Evolutionary conservation across 2,797 vertebrate species (phyloP).

Genomic region (Clarias laeviceps): DNA sequence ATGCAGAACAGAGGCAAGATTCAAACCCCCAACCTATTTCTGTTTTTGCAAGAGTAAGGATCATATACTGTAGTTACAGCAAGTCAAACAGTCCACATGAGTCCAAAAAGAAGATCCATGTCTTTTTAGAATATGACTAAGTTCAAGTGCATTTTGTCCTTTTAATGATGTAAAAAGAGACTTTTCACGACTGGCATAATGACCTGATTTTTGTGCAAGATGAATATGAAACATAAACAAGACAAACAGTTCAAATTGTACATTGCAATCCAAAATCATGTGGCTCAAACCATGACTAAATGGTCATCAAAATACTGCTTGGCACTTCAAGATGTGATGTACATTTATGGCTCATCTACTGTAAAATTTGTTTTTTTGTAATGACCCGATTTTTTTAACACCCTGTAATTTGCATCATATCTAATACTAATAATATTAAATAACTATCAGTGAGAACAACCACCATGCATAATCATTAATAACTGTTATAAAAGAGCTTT

Average conservation of each 20-base stretch:
- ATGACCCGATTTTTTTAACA: not conserved
- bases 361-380: not conserved
- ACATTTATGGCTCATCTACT: not conserved
- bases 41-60: not conserved
- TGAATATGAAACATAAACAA: not conserved
- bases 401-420: not conserved
- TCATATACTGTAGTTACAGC: not conserved
- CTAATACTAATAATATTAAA: not conserved
- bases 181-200: not conserved
- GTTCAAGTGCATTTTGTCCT: not conserved
- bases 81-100: not conserved
- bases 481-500: not conserved
- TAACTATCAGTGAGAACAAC: not conserved
- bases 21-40: not conserved
- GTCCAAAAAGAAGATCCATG: not conserved
- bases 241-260: not conserved
- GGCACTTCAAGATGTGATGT: not conserved
- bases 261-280: not conserved
- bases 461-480: not conserved
- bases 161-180: not conserved
- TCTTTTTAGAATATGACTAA: not conserved
- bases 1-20: too few species aligned
- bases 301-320: not conserved
- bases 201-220: not conserved
- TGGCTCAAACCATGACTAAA: not conserved